These are phyloP conservation scores for Urocyon cinereoargenteus DNA, from an alignment of 2,797 vertebrate genomes.

Conservation along the genomic window DNA sequence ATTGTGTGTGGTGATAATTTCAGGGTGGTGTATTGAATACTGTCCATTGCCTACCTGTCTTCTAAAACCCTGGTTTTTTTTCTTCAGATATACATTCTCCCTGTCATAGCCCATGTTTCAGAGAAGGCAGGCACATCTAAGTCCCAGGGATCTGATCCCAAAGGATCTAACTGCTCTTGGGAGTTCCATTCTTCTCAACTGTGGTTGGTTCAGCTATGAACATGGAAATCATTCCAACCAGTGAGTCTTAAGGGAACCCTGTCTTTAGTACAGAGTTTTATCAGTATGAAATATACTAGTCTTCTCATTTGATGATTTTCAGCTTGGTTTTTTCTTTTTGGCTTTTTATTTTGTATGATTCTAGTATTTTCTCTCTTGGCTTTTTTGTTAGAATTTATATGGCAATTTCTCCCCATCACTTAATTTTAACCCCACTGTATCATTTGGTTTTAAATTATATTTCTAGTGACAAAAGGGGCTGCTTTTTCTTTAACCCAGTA, in stretches of 20 bases:
- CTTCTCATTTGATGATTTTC: constrained; percentile 34
- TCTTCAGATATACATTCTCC: neutral
- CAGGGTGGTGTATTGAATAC: neutral
- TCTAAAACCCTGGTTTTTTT: neutral
- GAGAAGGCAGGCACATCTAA: neutral
- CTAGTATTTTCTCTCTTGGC: neutral
- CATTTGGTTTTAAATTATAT: neutral
- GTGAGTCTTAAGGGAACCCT: neutral
- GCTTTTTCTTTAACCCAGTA: neutral
- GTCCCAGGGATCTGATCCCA: neutral
- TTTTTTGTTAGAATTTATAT: neutral
- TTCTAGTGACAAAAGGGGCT: neutral
- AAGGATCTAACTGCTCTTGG: neutral
- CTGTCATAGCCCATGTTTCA: neutral
- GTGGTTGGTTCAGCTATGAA: neutral
- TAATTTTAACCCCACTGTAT: neutral
- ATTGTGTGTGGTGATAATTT: neutral
- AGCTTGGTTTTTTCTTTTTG: neutral
- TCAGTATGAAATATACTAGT: neutral
- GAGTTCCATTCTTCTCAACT: neutral
- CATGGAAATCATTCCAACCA: neutral
- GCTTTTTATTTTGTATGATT: neutral
- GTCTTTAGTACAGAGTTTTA: neutral
- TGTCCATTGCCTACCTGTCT: neutral
- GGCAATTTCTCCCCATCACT: neutral